Conservation (phyloP, 2,888 invertebrate genomes). For the Pandemis cinnamomeana region DNA sequence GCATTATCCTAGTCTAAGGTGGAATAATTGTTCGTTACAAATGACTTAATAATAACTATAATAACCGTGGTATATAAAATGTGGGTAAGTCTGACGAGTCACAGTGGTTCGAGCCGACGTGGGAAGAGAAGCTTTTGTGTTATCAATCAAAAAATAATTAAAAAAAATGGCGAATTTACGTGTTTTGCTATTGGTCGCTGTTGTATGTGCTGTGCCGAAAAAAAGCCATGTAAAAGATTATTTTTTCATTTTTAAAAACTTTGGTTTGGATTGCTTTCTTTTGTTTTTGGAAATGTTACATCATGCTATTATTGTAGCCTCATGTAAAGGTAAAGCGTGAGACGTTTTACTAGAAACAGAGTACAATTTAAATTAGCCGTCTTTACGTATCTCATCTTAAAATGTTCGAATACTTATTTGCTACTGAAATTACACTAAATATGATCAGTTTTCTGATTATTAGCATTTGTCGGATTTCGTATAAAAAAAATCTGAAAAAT, state of each 20-base stretch:
- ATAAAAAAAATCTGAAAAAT: no score
- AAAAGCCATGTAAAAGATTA: constrained; percentile 20
- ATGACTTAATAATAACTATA: constrained; percentile 40
- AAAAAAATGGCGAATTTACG: constrained; percentile 24
- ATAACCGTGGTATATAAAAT: constrained; percentile 38
- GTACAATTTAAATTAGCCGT: no score
- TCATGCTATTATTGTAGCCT: no score
- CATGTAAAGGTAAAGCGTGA: no score
- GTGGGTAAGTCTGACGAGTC: constrained; percentile 14
- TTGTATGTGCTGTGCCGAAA: constrained; percentile 18
- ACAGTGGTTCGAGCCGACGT: constrained; percentile 18
- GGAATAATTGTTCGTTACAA: constrained; percentile 35
- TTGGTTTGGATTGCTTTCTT: background rate
- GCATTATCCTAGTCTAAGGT: constrained; percentile 31
- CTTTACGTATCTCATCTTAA: no score
- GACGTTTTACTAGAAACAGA: no score
- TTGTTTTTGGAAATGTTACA: no score
- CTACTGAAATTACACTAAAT: no score
- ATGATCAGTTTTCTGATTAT: no score
- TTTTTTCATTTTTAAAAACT: background rate
- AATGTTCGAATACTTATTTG: no score
- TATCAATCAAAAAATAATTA: background rate
- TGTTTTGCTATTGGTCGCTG: background rate
- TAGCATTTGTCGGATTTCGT: no score
- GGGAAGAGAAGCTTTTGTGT: constrained; percentile 12